A percentile compares a stretch with the other conserved stretches of the same genome.
Conservation (phyloP, 2,888 invertebrate genomes). For the Heteropelma amictum region DNA sequence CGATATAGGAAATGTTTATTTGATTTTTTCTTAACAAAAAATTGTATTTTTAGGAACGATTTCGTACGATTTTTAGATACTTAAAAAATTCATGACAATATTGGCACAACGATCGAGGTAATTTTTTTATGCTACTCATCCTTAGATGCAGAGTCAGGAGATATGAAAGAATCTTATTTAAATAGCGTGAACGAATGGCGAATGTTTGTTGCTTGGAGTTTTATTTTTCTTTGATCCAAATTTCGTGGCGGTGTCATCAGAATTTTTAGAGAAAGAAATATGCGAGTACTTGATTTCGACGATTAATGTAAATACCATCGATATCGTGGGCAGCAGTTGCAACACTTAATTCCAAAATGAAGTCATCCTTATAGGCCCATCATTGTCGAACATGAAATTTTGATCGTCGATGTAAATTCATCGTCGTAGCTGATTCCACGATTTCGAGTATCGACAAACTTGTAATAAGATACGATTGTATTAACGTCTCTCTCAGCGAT, state of each 20-base stretch:
- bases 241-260: neutral
- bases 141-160: too few relatives aligned
- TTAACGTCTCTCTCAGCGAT: slow-evolving; percentile 61
- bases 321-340: slow-evolving; percentile 68
- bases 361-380: slow-evolving; percentile 66
- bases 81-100: too few relatives aligned
- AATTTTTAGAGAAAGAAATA: neutral
- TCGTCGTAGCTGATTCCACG: slow-evolving; percentile 62
- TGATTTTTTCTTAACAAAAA: too few relatives aligned
- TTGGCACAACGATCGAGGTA: too few relatives aligned
- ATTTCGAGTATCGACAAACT: slow-evolving; percentile 61
- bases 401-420: slow-evolving; percentile 59
- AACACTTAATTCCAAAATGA: slow-evolving; percentile 72
- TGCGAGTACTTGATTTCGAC: neutral
- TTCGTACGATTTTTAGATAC: too few relatives aligned
- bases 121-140: too few relatives aligned
- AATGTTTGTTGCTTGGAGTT: too few relatives aligned
- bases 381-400: slow-evolving; percentile 62
- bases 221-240: neutral
- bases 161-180: too few relatives aligned
- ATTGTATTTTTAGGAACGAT: too few relatives aligned
- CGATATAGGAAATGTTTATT: too few relatives aligned
- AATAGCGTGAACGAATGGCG: too few relatives aligned
- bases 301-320: slow-evolving; percentile 6
- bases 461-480: slow-evolving; percentile 63